A percentile compares a stretch with the other conserved stretches of the same genome.
Evolutionary conservation across 1,140 invertebrate genomes (phyloP).

Genomic region (Bemisia tabaci): DNA sequence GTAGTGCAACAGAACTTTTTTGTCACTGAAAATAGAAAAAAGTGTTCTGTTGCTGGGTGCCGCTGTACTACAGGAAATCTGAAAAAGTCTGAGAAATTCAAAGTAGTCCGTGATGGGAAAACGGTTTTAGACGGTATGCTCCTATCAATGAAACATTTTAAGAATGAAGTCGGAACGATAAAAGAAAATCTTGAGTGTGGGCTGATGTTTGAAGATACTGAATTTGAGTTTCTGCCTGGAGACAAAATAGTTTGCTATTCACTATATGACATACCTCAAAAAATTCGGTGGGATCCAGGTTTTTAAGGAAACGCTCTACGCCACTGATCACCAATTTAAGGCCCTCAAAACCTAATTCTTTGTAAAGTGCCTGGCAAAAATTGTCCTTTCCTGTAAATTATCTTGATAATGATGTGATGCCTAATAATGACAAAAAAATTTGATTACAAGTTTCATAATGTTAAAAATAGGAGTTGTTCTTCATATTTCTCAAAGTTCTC

Average conservation of each 20-base stretch:
- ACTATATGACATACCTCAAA: conserved; percentile 42
- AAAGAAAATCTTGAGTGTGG: conserved; percentile 81
- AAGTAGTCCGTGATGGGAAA: conserved; percentile 53
- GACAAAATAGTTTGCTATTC: conserved; percentile 69
- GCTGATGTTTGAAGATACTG: conserved; percentile 50
- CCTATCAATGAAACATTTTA: conserved; percentile 72
- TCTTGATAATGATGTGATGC: too few species aligned
- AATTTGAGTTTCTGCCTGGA: conserved; percentile 50
- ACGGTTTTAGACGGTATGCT: conserved; percentile 60
- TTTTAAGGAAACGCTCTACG: background rate
- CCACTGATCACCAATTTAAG: conserved; percentile 9
- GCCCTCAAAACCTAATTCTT: too few species aligned
- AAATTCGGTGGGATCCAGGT: conserved; percentile 62
- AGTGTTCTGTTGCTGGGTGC: conserved; percentile 77
- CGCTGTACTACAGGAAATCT: conserved; percentile 65
- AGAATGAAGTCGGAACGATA: conserved; percentile 72
- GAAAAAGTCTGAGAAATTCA: conserved; percentile 49
- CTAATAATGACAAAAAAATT: too few species aligned
- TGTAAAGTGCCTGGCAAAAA: too few species aligned
- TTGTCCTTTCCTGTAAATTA: too few species aligned
- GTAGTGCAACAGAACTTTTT: conserved; percentile 71
- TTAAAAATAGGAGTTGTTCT: too few species aligned
- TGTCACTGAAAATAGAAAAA: conserved; percentile 58
- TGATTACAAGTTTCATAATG: too few species aligned
- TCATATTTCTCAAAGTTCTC: too few species aligned